Percentiles rank a stretch among this genome's conserved stretches.
Evolutionary conservation across 2,113 vertebrate species (phyloP).

Genomic region (Anguilla rostrata): DNA sequence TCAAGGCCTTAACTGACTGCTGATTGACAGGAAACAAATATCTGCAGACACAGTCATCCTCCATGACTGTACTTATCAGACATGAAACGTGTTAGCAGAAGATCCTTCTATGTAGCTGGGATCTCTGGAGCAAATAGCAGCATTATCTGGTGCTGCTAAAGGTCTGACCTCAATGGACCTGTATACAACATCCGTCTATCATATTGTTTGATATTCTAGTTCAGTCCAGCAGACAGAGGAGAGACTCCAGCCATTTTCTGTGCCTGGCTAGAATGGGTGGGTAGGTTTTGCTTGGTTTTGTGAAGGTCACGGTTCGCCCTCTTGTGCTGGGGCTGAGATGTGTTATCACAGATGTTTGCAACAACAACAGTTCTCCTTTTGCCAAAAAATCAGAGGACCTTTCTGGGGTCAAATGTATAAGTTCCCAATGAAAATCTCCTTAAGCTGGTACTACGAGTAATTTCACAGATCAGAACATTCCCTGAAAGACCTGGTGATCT

Average conservation of each 20-base stretch:
- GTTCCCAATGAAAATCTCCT: neutral
- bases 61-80: neutral
- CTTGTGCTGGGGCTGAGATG: neutral
- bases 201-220: no score
- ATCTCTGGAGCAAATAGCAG: conserved; percentile 14
- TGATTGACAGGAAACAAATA: no score
- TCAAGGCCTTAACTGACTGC: no score
- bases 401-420: neutral
- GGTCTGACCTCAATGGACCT: conserved; percentile 35
- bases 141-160: conserved; percentile 18
- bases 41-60: no score
- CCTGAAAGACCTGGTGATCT: neutral
- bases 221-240: no score
- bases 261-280: neutral
- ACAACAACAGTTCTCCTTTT: conserved; percentile 55
- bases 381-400: conserved; percentile 11
- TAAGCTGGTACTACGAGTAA: neutral
- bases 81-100: neutral
- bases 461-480: neutral
- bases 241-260: neutral
- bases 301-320: neutral
- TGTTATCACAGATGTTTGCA: neutral
- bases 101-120: conserved; percentile 1
- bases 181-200: conserved; percentile 31
- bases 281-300: neutral